These are phyloP conservation scores for Chloebia gouldiae DNA, from an alignment of 2,113 vertebrate species.

Conservation along the genomic window DNA sequence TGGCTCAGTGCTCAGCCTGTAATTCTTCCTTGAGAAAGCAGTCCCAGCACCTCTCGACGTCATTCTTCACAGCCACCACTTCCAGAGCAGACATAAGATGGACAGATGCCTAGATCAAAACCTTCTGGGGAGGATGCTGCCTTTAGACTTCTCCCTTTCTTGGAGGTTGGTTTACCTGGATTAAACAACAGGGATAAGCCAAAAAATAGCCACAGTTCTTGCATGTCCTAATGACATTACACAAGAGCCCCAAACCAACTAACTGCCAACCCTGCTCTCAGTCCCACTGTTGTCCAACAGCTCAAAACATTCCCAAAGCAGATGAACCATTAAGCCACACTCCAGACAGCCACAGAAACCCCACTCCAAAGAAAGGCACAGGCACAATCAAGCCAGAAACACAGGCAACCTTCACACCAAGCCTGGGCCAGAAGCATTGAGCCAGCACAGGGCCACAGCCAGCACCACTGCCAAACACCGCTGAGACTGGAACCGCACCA, in stretches of 20 bases:
- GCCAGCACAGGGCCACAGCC: background rate
- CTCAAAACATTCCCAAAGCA: background rate
- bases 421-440: background rate
- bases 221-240: background rate
- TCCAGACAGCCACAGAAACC: background rate
- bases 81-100: background rate
- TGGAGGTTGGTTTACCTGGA: background rate
- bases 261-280: background rate
- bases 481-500: fast-evolving
- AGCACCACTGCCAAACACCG: background rate
- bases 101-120: background rate
- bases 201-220: background rate
- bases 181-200: slow-evolving; percentile 20
- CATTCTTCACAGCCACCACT: slow-evolving; percentile 77
- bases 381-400: background rate
- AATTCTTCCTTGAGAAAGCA: slow-evolving; percentile 85
- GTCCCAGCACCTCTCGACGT: slow-evolving; percentile 85
- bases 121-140: background rate
- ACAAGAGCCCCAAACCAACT: background rate
- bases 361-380: background rate
- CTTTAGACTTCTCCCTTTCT: background rate
- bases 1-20: slow-evolving; percentile 84
- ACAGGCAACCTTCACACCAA: background rate
- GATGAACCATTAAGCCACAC: background rate
- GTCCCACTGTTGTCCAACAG: background rate